Evolutionary conservation across 1,140 invertebrate genomes (phyloP), one percentile per base, ranked within the genome.

Genomic region (Theocolax elegans): DNA sequence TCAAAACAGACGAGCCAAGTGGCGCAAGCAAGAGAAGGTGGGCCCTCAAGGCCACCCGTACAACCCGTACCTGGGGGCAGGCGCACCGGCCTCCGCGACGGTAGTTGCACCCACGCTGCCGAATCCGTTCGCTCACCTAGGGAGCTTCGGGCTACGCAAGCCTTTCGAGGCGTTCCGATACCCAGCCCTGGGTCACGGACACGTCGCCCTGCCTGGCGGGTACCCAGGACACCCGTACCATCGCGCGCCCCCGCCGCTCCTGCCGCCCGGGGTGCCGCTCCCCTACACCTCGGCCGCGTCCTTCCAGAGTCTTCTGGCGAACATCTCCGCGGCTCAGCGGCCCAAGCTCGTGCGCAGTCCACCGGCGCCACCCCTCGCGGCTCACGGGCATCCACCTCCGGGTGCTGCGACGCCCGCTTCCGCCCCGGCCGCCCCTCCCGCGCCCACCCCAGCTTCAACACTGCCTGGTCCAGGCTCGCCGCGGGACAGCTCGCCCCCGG

Each of bases 21-120:
- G 95, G 94, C 89, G 95, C 23, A 93, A 95, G 73, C 95, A 96
- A 81, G 95, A 96, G 83, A 97, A 97, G 86, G 95, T 97, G 76
- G 94, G 95, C 0, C 95, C 95, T 0, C 92, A 95, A 77, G 92
- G 88, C 13, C 95, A 97, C 82, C 95, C 95, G 1, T 97, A 96
- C 88, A 94, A 92, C 83, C 93, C 94, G 0, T 96, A 94, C 84
- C 78, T 94, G 66, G 89, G 87, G 46, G 86, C 88, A 27, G 87
- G 87, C 31, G 84, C 89, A 13, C 79, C 84, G 21, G 83, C 89
- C n/a, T 79, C 84, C 31, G 75, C 85, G 13, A 87, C 91, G 1
- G 89, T 90, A 2, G 87, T 91, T 65, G 90, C 91, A 17, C 90
- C 92, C 4, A 90, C 91, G 13, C 87, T 94, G 75, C 91, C 91